Evolutionary conservation across 2,888 invertebrate species (phyloP), one percentile per base, ranked within the genome.

Genomic region (Altica lythri): DNA sequence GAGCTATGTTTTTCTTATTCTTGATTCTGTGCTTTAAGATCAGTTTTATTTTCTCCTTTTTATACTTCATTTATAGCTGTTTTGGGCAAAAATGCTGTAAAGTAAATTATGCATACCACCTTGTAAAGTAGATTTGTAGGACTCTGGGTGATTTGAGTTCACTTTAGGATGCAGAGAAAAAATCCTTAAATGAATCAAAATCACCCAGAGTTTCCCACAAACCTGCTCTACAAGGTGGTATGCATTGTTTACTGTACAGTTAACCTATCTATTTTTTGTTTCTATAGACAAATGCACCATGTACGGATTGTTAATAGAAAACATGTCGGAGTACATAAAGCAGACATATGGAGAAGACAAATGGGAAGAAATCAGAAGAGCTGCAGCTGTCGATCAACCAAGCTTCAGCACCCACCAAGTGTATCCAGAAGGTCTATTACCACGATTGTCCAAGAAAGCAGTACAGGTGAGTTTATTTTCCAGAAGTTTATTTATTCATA

Each of bases 241-340:
- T 4, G 4, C 8, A 22, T 4, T 22, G 8, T 5, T 8, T 22
- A 8, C 8, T 22, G 22, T 5, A 22, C 22, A 8, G 22, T 8
- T 22, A 5, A 4, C 4, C 22, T 22, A 22, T 22, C 22, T 8
- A 22, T 8, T 22, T 22, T 22, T 8, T 22, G 22, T 4, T 22
- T 22, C 22, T 8, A 22, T 22, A 66, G 65, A 59, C 62, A 59
- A 66, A 66, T 67, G 64, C 72, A 77, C 56, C 57, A 97, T 98
- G 98, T 98, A 98, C 81, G 98, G 98, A 25, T 81, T 98, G 61
- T 84, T 98, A 32, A 79, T 98, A 69, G 96, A 97, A 77, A 94
- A 95, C 73, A 84, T 97, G 79, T 89, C 92, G 65, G 93, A 94
- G 76, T 95, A 88, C 79, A 90, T 98, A 71, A 89, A 91, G 57